Evolutionary conservation across 1,140 invertebrate genomes (phyloP).

Genomic region (Steinernema feltiae): DNA sequence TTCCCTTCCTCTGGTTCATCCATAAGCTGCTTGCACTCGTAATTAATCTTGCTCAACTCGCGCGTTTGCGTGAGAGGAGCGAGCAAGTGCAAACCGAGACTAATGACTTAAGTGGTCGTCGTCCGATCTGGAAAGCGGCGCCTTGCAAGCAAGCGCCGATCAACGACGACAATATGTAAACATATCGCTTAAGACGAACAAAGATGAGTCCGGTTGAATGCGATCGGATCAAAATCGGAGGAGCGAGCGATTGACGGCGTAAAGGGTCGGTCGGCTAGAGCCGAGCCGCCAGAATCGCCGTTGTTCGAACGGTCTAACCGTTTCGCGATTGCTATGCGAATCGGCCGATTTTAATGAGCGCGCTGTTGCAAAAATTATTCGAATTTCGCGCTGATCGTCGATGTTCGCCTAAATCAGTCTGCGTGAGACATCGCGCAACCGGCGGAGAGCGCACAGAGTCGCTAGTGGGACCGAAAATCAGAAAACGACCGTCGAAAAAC

Average conservation of each 20-base stretch:
- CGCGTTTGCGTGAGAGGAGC: neutral
- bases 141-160: too few species aligned
- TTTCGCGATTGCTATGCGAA: neutral
- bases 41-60: neutral
- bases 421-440: neutral
- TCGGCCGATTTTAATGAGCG: neutral
- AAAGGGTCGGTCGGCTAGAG: too few species aligned
- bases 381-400: slow-evolving; percentile 4
- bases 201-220: too few species aligned
- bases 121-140: too few species aligned
- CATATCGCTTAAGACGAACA: neutral
- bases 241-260: too few species aligned
- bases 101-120: neutral
- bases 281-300: too few species aligned
- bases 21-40: neutral
- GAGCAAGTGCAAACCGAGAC: neutral
- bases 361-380: slow-evolving; percentile 15
- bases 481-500: slow-evolving; percentile 25
- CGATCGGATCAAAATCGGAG: too few species aligned
- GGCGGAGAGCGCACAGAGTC: slow-evolving; percentile 1
- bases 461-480: slow-evolving; percentile 25
- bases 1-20: too few species aligned
- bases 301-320: too few species aligned
- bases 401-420: neutral
- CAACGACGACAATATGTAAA: neutral